Percentiles rank a stretch among this genome's conserved stretches.
Evolutionary conservation across 2,797 vertebrate species (phyloP).

Genomic region (Helostoma temminkii): DNA sequence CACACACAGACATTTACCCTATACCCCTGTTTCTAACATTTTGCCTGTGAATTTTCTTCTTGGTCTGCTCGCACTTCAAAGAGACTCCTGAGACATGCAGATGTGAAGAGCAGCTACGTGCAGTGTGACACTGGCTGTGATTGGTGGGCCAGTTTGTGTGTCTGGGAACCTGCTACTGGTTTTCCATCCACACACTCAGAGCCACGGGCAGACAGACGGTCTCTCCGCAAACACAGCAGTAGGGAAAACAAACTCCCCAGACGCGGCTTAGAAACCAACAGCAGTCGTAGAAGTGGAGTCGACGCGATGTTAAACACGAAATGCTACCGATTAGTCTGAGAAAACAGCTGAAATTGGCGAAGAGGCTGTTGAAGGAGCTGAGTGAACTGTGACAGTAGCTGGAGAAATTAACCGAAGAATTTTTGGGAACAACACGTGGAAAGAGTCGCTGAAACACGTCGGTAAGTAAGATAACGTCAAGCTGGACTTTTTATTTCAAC

Average conservation of each 20-base stretch:
- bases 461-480: constrained; percentile 44
- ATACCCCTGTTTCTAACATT: neutral
- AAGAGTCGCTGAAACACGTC: constrained; percentile 30
- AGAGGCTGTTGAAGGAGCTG: constrained; percentile 53
- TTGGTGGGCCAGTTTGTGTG: constrained; percentile 54
- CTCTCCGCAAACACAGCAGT: constrained; percentile 20
- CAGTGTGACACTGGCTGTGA: constrained; percentile 52
- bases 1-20: too few species aligned
- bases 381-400: constrained; percentile 58
- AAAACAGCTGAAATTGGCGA: constrained; percentile 29
- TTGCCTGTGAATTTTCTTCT: neutral
- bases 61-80: neutral
- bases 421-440: constrained; percentile 69
- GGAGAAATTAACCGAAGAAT: constrained; percentile 32
- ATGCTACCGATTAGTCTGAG: constrained; percentile 54
- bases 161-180: constrained; percentile 78
- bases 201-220: constrained; percentile 43
- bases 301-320: constrained; percentile 52
- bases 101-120: constrained; percentile 23
- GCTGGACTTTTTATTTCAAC: fast-evolving
- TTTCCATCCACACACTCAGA: constrained; percentile 25
- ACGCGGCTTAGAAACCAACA: constrained; percentile 17
- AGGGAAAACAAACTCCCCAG: constrained; percentile 29
- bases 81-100: constrained; percentile 1
- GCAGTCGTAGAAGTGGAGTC: constrained; percentile 33